phyloP scores from a whole-genome alignment of 2,888 invertebrate genomes.

The Phortica magna region DNA sequence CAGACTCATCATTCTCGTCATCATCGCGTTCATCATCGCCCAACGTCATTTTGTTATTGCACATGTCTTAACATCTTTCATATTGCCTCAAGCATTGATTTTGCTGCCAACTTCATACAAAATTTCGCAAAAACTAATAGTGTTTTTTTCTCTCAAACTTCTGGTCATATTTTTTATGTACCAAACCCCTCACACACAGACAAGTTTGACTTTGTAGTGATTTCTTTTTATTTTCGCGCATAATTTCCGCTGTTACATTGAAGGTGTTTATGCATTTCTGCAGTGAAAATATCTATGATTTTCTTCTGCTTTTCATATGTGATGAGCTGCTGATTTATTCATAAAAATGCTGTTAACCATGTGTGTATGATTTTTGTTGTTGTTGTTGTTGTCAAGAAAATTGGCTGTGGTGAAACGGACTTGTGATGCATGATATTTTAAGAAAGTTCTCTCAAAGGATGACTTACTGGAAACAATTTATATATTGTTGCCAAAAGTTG shows the following conservation, averaged over 20 bases:
- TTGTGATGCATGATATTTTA: no score
- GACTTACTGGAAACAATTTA: no score
- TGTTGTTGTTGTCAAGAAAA: not conserved
- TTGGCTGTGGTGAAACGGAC: not conserved
- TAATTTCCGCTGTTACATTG: conserved; percentile 19
- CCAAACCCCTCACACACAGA: not conserved
- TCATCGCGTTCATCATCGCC: not conserved
- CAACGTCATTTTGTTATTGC: not conserved
- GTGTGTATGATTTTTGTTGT: not conserved
- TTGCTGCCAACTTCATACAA: conserved; percentile 23
- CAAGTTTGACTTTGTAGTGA: not conserved
- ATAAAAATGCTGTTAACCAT: conserved; percentile 11
- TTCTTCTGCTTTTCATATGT: conserved; percentile 4
- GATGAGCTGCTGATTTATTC: conserved; percentile 17
- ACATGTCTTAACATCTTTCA: not conserved
- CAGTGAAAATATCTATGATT: not conserved
- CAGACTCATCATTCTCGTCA: not conserved
- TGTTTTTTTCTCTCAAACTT: conserved; percentile 22
- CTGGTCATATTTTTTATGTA: not conserved
- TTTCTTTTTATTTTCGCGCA: not conserved
- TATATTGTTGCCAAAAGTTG: no score
- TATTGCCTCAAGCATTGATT: conserved; percentile 22
- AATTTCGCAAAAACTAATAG: conserved; percentile 35
- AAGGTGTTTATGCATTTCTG: conserved; percentile 7
- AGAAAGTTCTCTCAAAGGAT: no score